Evolutionary conservation across 2,888 invertebrate genomes (phyloP).

Genomic region (Drosophila quinaria): DNA sequence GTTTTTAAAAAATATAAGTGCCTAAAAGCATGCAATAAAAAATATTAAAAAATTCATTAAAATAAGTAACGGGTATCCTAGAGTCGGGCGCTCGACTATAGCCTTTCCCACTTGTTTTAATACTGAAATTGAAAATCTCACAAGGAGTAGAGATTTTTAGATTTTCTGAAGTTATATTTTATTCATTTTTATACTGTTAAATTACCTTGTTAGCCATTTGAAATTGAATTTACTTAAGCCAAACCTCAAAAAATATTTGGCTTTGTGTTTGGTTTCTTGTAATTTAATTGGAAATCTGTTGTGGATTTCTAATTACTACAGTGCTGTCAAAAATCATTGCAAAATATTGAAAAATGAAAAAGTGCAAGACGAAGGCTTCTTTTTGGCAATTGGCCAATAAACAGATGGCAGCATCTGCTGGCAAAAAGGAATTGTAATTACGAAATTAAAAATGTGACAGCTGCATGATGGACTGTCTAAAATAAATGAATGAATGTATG

Average conservation of each 20-base stretch:
- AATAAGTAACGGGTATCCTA: no score
- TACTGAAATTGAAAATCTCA: background rate
- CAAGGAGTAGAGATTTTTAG: background rate
- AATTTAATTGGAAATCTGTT: slow-evolving; percentile 60
- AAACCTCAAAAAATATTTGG: background rate
- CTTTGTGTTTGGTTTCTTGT: slow-evolving; percentile 4
- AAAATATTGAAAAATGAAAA: slow-evolving; percentile 55
- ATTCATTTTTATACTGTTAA: no score
- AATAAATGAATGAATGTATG: slow-evolving; percentile 65
- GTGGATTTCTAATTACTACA: slow-evolving; percentile 56
- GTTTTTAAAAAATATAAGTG: no score
- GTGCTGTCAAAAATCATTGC: slow-evolving; percentile 71
- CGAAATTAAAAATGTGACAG: slow-evolving; percentile 78
- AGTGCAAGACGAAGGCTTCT: slow-evolving; percentile 25
- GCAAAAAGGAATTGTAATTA: slow-evolving; percentile 71
- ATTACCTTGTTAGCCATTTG: background rate
- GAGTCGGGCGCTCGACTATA: no score
- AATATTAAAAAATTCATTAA: no score
- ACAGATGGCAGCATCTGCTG: slow-evolving; percentile 21
- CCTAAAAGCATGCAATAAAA: no score
- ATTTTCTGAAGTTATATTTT: background rate
- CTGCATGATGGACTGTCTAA: slow-evolving; percentile 77
- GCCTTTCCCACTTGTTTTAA: no score
- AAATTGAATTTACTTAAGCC: background rate
- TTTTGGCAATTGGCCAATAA: slow-evolving; percentile 60